phyloP scores from a whole-genome alignment of 2,113 vertebrate species.

The Prochilodus magdalenae region DNA sequence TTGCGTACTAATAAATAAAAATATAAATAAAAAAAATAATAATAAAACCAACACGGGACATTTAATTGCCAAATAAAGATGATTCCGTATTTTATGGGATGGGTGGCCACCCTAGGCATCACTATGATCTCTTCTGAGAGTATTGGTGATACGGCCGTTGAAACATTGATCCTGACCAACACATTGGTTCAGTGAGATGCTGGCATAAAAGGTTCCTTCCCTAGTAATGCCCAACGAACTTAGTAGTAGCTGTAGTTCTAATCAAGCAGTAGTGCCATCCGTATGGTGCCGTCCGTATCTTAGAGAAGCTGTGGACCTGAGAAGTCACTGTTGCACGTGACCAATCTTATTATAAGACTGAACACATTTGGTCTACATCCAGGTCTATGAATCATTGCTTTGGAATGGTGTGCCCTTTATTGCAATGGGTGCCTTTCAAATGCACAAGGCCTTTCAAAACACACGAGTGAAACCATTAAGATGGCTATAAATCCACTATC shows the following conservation, averaged over 20 bases:
- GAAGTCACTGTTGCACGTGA: not conserved
- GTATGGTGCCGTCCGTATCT: too few relatives aligned
- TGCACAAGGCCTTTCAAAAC: not conserved
- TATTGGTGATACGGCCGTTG: too few relatives aligned
- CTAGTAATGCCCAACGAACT: too few relatives aligned
- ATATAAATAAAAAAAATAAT: too few relatives aligned
- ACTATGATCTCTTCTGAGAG: not conserved
- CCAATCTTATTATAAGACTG: slow-evolving; percentile 6
- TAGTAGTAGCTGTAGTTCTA: not conserved
- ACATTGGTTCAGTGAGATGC: too few relatives aligned
- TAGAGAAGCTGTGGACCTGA: slow-evolving; percentile 21
- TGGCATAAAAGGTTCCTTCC: too few relatives aligned
- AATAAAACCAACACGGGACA: too few relatives aligned
- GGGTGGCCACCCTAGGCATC: too few relatives aligned
- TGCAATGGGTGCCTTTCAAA: not conserved
- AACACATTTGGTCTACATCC: slow-evolving; percentile 12
- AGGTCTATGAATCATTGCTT: slow-evolving; percentile 16
- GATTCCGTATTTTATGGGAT: too few relatives aligned
- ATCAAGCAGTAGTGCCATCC: not conserved
- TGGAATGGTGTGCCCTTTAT: slow-evolving; percentile 12
- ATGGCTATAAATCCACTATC: not conserved
- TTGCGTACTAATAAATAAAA: too few relatives aligned
- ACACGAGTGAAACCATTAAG: not conserved
- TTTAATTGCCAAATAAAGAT: too few relatives aligned
- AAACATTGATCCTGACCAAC: too few relatives aligned